Base-by-base conservation (phyloP, 2,113 vertebrate species). In the Rhabdomys dilectus region DNA sequence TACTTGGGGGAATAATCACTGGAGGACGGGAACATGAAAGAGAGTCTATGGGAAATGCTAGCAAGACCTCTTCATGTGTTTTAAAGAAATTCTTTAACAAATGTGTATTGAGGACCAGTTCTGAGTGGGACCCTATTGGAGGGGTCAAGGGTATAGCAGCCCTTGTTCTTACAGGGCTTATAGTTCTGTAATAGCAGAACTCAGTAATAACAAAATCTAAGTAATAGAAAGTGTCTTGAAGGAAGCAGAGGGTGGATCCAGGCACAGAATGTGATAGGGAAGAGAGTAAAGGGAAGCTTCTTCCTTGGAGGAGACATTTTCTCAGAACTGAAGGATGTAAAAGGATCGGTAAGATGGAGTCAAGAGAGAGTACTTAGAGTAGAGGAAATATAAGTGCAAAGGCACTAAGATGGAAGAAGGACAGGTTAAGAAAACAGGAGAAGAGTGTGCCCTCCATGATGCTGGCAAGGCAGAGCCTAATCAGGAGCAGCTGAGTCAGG, bases 371-470 rank as follows among this genome's bases (percentile, higher is more conserved):
- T 34, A 56, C 42, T 80, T 21, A 45, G 53, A 60, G 45, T 75
- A 75, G 68, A 64, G 62, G 64, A 91, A 85, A 80, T 36, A 88
- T 11, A 88, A 89, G 81, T 45, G 11, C 62, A 77, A 76, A 97
- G 96, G 84, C 75, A 76, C 85, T 48, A 53, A 72, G 80, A 42
- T 60, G 17, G 76, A 68, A 77, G 76, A 21, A 45, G n/a, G 2
- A 17, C 39, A 56, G 60, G 48, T 85, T 34, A 72, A 64, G 42
- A 72, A 88, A 62, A 6, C 42, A 42, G 84, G 70, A 64, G 42
- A 21, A 45, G 22, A 22, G 5, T 6, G 4, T 26, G 11, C 4
- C 24, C 7, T 72, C 15, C 3, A 31, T 34, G 39, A 62, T 24
- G 26, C 48, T 62, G 60, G 60, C 19, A 15, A 45, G 53, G n/a